Conservation (phyloP, 1,140 invertebrate genomes). For the Drosophila sproati region DNA sequence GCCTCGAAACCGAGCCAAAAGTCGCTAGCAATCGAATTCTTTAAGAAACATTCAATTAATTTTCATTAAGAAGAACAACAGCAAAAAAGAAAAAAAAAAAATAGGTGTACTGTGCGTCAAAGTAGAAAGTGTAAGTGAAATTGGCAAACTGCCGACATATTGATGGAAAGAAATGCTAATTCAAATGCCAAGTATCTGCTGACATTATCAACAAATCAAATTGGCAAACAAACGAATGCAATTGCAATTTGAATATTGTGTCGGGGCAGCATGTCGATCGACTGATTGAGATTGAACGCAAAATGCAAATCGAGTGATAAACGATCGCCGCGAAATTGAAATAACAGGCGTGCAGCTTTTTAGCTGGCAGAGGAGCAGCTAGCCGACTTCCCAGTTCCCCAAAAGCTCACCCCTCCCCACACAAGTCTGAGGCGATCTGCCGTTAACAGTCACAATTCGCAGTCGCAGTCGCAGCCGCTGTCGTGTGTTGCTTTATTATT, state of each 20-base stretch:
- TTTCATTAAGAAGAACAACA: slow-evolving; percentile 1
- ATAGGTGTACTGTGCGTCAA: slow-evolving; percentile 28
- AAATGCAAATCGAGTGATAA: slow-evolving; percentile 83
- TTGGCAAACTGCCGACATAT: slow-evolving; percentile 26
- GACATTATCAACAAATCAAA: slow-evolving; percentile 66
- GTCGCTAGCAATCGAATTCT: slow-evolving; percentile 10
- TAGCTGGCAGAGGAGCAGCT: slow-evolving; percentile 42
- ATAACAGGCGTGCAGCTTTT: slow-evolving; percentile 79
- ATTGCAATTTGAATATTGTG: slow-evolving; percentile 19
- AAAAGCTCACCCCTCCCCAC: slow-evolving; percentile 1
- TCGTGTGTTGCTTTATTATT: slow-evolving; percentile 42
- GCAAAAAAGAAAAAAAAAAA: not conserved
- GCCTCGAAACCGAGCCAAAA: slow-evolving; percentile 23
- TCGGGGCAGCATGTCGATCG: slow-evolving; percentile 20
- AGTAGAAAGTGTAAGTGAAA: slow-evolving; percentile 74
- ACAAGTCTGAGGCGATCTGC: slow-evolving; percentile 33
- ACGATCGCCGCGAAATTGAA: slow-evolving; percentile 78
- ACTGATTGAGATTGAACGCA: slow-evolving; percentile 54
- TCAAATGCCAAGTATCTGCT: slow-evolving; percentile 59
- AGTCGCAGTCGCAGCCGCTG: slow-evolving; percentile 33
- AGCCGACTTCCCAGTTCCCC: slow-evolving; percentile 35
- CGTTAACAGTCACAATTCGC: slow-evolving; percentile 44
- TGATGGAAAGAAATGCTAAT: slow-evolving; percentile 39
- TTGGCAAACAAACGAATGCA: slow-evolving; percentile 38
- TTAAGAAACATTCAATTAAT: slow-evolving; percentile 22